Evolutionary conservation across 2,797 vertebrate genomes (phyloP).

Genomic region (Diplodus puntazzo): DNA sequence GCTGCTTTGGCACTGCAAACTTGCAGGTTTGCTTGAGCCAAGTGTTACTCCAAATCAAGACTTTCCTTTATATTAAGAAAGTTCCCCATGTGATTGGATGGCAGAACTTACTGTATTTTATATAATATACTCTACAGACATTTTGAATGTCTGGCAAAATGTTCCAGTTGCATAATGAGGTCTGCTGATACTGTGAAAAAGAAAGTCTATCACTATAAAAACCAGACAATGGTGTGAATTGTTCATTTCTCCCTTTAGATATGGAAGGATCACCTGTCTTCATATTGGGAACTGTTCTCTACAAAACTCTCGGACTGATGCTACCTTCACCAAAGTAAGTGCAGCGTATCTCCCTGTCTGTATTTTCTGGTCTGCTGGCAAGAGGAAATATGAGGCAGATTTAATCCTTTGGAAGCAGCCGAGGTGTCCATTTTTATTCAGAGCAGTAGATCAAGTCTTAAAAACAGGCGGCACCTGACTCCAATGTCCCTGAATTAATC

Average conservation of each 20-base stretch:
- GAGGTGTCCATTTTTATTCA: conserved; percentile 58
- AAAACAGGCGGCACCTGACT: conserved; percentile 33
- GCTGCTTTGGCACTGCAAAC: conserved; percentile 23
- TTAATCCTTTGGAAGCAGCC: conserved; percentile 51
- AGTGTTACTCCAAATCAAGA: conserved; percentile 38
- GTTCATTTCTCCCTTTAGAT: conserved; percentile 83
- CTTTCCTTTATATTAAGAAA: conserved; percentile 12
- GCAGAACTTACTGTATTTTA: conserved; percentile 2
- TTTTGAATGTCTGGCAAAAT: conserved; percentile 10
- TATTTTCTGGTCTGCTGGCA: conserved; percentile 49
- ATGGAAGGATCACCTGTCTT: conserved; percentile 96
- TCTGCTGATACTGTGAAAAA: neutral
- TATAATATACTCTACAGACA: conserved; percentile 9
- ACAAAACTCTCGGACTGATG: conserved; percentile 99
- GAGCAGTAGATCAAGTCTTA: conserved; percentile 49
- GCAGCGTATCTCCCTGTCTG: conserved; percentile 30
- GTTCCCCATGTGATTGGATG: neutral
- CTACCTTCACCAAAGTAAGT: conserved; percentile 96
- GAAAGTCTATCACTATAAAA: neutral
- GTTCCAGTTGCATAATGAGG: neutral
- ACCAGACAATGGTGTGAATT: neutral
- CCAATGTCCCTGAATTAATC: conserved; percentile 45
- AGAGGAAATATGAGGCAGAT: conserved; percentile 52
- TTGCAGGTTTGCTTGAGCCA: conserved; percentile 33
- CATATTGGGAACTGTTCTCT: conserved; percentile 97